These are phyloP conservation scores for Trematomus bernacchii DNA, from an alignment of 2,797 vertebrate genomes.

Conservation along the genomic window DNA sequence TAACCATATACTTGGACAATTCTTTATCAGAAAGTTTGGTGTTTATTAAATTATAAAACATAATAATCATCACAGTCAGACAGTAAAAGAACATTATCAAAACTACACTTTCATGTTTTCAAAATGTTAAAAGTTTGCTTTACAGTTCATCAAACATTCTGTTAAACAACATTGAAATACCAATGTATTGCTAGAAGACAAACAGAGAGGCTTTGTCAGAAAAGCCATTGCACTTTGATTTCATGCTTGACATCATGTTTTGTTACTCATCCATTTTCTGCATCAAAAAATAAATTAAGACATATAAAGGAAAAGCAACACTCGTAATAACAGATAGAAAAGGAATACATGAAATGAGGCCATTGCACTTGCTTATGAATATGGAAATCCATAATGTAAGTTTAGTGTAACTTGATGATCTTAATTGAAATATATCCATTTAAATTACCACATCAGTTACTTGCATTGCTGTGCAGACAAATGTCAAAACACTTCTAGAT, in stretches of 20 bases:
- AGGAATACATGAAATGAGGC: conserved; percentile 13
- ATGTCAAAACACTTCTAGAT: conserved; percentile 8
- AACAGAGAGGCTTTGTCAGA: conserved; percentile 4
- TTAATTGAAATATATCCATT: conserved; percentile 7
- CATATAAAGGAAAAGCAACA: conserved; percentile 21
- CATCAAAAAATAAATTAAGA: conserved; percentile 65
- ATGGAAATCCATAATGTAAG: not conserved
- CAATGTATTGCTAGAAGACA: conserved; percentile 19
- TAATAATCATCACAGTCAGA: conserved; percentile 1
- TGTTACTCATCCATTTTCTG: conserved; percentile 18
- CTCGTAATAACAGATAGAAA: not conserved
- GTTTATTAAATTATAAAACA: conserved; percentile 4
- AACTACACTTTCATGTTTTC: too few relatives aligned
- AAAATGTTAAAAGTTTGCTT: not conserved
- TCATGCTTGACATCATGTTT: conserved; percentile 5
- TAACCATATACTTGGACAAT: not conserved
- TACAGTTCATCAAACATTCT: conserved; percentile 14
- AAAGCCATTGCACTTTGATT: conserved; percentile 34
- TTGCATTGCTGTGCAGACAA: conserved; percentile 1
- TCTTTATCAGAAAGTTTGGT: not conserved
- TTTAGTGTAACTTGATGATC: conserved; percentile 7
- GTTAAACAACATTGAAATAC: conserved; percentile 23
- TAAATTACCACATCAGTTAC: conserved; percentile 16
- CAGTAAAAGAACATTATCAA: not conserved
- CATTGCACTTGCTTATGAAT: not conserved